These are phyloP conservation scores for Neelides sp. DNA, from an alignment of 1,140 invertebrate species.

Conservation along the genomic window DNA sequence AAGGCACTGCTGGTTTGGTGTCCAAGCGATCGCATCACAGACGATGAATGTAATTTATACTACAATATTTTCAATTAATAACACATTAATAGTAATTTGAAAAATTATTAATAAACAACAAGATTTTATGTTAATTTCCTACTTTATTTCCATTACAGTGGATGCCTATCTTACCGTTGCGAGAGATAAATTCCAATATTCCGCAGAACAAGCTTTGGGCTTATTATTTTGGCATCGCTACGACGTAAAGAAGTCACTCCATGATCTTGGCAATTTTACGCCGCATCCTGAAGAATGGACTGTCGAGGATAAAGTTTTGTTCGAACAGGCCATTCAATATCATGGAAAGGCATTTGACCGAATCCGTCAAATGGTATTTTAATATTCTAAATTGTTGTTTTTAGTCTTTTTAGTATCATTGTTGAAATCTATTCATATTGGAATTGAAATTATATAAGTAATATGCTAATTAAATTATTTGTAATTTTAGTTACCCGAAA, in stretches of 20 bases:
- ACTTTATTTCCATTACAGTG: constrained; percentile 47
- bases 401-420: constrained; percentile 1
- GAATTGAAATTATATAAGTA: background rate
- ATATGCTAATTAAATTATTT: constrained; percentile 18
- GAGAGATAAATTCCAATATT: constrained; percentile 97
- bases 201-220: constrained; percentile 90
- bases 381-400: background rate
- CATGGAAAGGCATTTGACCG: constrained; percentile 96
- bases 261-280: constrained; percentile 91
- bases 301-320: constrained; percentile 92
- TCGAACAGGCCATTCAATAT: constrained; percentile 96
- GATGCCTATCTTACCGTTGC: constrained; percentile 87
- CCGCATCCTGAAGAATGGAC: constrained; percentile 98
- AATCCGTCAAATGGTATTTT: constrained; percentile 84
- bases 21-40: constrained; percentile 72
- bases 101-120: constrained; percentile 3
- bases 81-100: background rate
- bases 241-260: constrained; percentile 77
- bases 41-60: constrained; percentile 60
- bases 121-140: constrained; percentile 8
- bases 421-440: background rate
- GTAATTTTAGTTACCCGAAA: constrained; percentile 71
- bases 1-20: constrained; percentile 90
- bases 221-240: constrained; percentile 99
- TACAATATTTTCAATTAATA: background rate